phyloP scores from a whole-genome alignment of 1,140 invertebrate species.

The Pollicipes pollicipes region DNA sequence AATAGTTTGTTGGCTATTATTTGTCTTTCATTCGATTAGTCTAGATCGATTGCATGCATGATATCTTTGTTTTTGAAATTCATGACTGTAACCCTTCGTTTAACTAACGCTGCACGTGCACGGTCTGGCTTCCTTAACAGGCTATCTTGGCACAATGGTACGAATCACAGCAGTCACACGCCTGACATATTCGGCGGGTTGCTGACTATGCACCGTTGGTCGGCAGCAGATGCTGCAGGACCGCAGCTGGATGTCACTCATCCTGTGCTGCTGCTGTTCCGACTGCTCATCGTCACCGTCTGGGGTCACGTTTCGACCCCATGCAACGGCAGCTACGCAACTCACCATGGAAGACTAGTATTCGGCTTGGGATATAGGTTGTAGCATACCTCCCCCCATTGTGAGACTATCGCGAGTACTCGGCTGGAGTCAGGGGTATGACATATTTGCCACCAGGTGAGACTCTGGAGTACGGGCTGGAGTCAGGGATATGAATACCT shows the following conservation, averaged over 20 bases:
- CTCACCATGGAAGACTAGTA: slow-evolving; percentile 63
- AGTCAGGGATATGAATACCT: too few species aligned
- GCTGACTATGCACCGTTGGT: slow-evolving; percentile 7
- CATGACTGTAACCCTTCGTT: too few species aligned
- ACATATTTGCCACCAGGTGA: too few species aligned
- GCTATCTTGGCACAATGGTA: neutral
- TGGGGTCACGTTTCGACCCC: slow-evolving; percentile 65
- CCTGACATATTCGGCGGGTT: slow-evolving; percentile 4
- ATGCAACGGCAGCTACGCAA: slow-evolving; percentile 67
- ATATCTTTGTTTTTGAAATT: too few species aligned
- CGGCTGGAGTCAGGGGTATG: too few species aligned
- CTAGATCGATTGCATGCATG: too few species aligned
- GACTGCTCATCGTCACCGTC: slow-evolving; percentile 57
- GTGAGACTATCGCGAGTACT: too few species aligned
- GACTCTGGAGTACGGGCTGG: too few species aligned
- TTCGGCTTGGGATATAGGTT: slow-evolving; percentile 47
- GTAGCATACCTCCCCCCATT: slow-evolving; percentile 73
- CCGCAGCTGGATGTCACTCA: slow-evolving; percentile 56
- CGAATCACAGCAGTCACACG: slow-evolving; percentile 7
- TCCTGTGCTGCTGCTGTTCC: slow-evolving; percentile 55
- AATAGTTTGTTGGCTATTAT: too few species aligned
- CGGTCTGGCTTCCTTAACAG: too few species aligned
- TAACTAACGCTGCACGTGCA: too few species aligned
- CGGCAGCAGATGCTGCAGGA: slow-evolving; percentile 57
- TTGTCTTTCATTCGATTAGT: too few species aligned